A percentile compares a stretch with the other conserved stretches of the same genome.
phyloP scores from a whole-genome alignment of 2,113 vertebrate genomes.

The Salminus brasiliensis region DNA sequence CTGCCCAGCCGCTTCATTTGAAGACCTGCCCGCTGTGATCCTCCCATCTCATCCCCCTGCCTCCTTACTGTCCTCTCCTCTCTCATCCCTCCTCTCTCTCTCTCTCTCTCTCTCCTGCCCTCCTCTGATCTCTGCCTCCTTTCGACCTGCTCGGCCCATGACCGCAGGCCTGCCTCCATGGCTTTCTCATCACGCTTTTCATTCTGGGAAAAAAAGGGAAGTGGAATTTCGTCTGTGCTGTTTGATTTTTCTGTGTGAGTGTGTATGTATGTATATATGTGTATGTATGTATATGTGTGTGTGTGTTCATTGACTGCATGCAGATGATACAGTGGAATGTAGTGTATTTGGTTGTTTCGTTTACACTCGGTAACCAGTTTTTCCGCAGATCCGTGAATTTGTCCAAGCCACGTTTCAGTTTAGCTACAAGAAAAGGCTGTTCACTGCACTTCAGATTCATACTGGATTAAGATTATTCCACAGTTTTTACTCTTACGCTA shows the following conservation, averaged over 20 bases:
- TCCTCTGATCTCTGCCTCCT: slow-evolving; percentile 33
- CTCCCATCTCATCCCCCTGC: slow-evolving; percentile 37
- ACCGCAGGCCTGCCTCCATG: slow-evolving; percentile 76
- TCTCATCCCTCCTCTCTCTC: background rate
- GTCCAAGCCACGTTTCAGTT: too few species aligned
- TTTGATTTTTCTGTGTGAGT: slow-evolving; percentile 19
- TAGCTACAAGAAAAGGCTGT: too few species aligned
- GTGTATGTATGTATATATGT: too few species aligned
- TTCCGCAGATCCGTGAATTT: too few species aligned
- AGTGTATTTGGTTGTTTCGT: too few species aligned
- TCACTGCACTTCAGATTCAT: too few species aligned
- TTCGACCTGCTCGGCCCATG: slow-evolving; percentile 72
- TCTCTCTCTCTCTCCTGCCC: background rate
- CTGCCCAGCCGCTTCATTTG: slow-evolving; percentile 30
- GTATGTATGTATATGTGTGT: slow-evolving; percentile 31
- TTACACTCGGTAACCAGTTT: too few species aligned
- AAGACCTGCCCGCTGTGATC: slow-evolving; percentile 53
- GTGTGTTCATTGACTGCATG: background rate
- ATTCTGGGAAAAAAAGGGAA: slow-evolving; percentile 98
- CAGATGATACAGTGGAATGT: too few species aligned
- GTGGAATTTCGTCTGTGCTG: slow-evolving; percentile 70
- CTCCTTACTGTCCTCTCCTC: background rate
- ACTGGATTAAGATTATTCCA: too few species aligned
- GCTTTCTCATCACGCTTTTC: slow-evolving; percentile 94
- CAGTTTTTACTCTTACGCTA: too few species aligned